Evolutionary conservation across 2,797 vertebrate genomes (phyloP).

Genomic region (Xenopus petersii): DNA sequence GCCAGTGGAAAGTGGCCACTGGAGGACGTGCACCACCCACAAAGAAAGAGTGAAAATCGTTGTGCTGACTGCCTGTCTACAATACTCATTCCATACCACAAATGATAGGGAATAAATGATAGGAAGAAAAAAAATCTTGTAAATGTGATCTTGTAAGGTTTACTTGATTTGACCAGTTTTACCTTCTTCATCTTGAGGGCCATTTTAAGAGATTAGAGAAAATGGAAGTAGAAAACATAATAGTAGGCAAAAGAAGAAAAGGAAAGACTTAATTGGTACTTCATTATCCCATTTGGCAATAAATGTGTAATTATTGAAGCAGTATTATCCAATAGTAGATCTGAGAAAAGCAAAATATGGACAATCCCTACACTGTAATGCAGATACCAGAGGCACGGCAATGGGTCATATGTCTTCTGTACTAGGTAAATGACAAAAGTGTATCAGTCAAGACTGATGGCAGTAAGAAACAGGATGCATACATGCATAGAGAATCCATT

Average conservation of each 20-base stretch:
- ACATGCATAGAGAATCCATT: conserved; percentile 38
- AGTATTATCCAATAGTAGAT: conserved; percentile 18
- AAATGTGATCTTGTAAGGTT: not conserved
- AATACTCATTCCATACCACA: not conserved
- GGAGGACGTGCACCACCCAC: no score
- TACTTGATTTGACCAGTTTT: not conserved
- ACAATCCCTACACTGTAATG: conserved; percentile 40
- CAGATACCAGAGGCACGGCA: conserved; percentile 32
- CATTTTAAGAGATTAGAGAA: not conserved
- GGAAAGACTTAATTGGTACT: conserved; percentile 15
- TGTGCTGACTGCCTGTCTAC: no score
- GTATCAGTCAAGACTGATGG: conserved; percentile 53
- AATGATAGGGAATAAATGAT: conserved; percentile 4
- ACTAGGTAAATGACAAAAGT: conserved; percentile 46
- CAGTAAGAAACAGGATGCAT: conserved; percentile 48
- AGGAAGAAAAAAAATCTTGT: conserved; percentile 11
- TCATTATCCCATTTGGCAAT: conserved; percentile 25
- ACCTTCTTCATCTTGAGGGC: conserved; percentile 8
- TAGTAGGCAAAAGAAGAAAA: conserved; percentile 33
- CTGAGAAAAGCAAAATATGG: conserved; percentile 43
- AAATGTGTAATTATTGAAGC: conserved; percentile 48
- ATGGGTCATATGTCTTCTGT: conserved; percentile 41
- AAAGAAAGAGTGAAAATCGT: no score
- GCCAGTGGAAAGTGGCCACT: no score
- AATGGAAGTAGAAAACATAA: conserved; percentile 16